phyloP scores from a whole-genome alignment of 2,888 invertebrate species.

The Diabrotica balteata region DNA sequence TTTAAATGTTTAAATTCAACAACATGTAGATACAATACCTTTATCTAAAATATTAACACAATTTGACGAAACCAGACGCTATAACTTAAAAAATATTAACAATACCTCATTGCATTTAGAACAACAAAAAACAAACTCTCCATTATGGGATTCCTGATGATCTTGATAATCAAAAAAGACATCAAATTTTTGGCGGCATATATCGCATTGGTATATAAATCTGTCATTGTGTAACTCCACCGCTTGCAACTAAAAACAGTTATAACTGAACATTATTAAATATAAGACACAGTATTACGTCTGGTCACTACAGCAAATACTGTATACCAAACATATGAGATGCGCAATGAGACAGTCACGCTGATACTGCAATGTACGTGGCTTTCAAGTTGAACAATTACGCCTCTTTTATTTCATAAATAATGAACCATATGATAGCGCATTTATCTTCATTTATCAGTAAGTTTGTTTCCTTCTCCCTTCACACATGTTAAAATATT shows the following conservation, averaged over 20 bases:
- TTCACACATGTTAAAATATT: no score
- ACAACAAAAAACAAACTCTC: conserved; percentile 44
- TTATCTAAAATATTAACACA: neutral
- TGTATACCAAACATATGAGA: no score
- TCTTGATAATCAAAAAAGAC: conserved; percentile 47
- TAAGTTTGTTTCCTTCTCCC: no score
- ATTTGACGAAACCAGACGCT: neutral
- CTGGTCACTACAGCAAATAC: no score
- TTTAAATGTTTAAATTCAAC: no score
- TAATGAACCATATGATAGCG: no score
- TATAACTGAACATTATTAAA: neutral
- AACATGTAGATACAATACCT: neutral
- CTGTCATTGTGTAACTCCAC: neutral
- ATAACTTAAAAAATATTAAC: neutral
- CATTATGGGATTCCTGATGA: conserved; percentile 44
- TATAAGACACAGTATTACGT: neutral
- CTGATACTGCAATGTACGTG: no score
- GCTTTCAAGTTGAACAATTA: no score
- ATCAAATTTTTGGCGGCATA: conserved; percentile 34
- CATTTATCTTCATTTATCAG: no score
- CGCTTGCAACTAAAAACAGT: no score
- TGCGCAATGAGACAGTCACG: no score
- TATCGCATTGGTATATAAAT: conserved; percentile 12
- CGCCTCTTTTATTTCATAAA: no score
- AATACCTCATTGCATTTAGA: conserved; percentile 44